Evolutionary conservation across 2,113 vertebrate species (phyloP).

Genomic region (Elephas maximus): DNA sequence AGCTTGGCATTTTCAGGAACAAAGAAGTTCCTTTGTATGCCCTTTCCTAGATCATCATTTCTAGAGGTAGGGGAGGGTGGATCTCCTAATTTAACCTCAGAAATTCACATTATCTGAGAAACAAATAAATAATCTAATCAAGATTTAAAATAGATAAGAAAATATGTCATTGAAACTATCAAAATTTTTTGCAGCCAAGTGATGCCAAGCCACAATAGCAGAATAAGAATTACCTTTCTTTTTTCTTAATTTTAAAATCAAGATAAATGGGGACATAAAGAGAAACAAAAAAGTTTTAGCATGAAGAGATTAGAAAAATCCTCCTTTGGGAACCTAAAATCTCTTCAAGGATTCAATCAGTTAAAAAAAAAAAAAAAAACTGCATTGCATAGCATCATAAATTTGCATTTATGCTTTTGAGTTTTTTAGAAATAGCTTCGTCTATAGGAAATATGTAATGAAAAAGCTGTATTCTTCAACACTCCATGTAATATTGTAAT

Average conservation of each 20-base stretch:
- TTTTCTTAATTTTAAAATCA: constrained; percentile 40
- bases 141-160: constrained; percentile 32
- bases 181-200: constrained; percentile 10
- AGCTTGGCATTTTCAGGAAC: not conserved
- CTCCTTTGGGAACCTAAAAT: not conserved
- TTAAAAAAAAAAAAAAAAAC: not conserved
- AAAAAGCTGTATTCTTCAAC: not conserved
- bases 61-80: fast-evolving
- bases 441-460: not conserved
- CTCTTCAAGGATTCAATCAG: constrained; percentile 1
- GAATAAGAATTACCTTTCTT: constrained; percentile 19
- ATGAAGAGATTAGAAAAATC: not conserved
- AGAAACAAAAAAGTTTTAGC: not conserved
- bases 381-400: not conserved
- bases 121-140: not conserved
- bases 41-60: not conserved
- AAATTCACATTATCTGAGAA: not conserved
- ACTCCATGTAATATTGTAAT: not conserved
- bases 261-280: not conserved
- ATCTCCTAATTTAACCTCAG: not conserved
- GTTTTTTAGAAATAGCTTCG: not conserved
- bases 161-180: constrained; percentile 7
- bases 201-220: not conserved
- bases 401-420: not conserved
- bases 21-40: not conserved